Base-by-base conservation (phyloP, 1,140 invertebrate species). In the Megathymus violae region DNA sequence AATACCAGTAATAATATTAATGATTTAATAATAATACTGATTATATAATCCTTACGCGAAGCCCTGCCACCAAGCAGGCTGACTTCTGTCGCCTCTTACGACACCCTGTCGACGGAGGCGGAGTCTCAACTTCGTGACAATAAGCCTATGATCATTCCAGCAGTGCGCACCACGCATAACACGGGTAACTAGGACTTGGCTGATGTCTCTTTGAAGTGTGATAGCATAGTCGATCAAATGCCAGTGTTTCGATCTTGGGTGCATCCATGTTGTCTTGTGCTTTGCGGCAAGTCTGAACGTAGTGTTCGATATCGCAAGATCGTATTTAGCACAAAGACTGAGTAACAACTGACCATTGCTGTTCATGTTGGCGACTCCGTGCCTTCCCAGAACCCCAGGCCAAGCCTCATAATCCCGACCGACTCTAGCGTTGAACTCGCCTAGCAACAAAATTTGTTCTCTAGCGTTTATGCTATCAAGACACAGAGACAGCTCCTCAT, bases 161-260 rank as follows among this genome's bases (percentile, higher is more conserved):
- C 69, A 75, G 10, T 71, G 52, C 5, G 69, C 71, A 64, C 71
- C 58, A 11, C 75, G 69, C 65, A 75, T 74, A 0, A 67, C 69
- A 4, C 68, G 72, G n/a, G 76, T 74, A 14, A 74, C 14, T 14
- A 47, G 54, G n/a, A 74, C 69, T 16, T 74, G 56, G 15, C 51
- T n/a, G n/a, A n/a, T n/a, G n/a, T n/a, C n/a, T n/a, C n/a, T n/a
- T 44, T 74, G 66, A 9, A 62, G 14, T 11, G 67, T 58, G 1
- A 78, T 70, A n/a, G 66, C 68, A 34, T 76, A 76, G 25, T 74
- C 70, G 4, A 76, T 69, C 17, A 73, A 44, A 43, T 71, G 71
- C 71, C 65, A 70, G 43, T 77, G 41, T 22, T 22, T 22, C 2
- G 19, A 22, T 22, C 19, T 2, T 5, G 19, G 19, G 19, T 22